A percentile compares a stretch with the other conserved stretches of the same genome.
Conservation (phyloP, 1,140 invertebrate species). For the Zophobas morio region DNA sequence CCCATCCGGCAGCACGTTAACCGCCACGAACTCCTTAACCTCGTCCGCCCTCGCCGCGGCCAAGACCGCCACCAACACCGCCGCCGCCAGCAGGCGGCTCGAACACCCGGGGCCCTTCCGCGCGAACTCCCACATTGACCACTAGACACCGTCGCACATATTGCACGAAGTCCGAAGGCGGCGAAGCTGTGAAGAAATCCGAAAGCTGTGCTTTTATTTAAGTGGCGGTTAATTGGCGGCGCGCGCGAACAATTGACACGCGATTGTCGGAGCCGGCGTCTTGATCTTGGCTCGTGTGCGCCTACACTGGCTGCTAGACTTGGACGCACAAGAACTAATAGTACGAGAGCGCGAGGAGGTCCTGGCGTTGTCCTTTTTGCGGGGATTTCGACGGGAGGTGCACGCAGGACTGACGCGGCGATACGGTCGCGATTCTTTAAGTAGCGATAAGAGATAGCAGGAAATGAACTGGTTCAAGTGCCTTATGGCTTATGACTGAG, state of each 20-base stretch:
- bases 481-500: too few species aligned
- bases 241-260: constrained; percentile 13
- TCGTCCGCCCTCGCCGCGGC: background rate
- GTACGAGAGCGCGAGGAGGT: background rate
- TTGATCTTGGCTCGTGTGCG: constrained; percentile 53
- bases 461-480: too few species aligned
- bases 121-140: constrained; percentile 55
- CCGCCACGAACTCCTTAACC: constrained; percentile 68
- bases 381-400: background rate
- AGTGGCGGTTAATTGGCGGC: constrained; percentile 18
- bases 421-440: background rate
- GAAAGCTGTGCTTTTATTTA: constrained; percentile 3
- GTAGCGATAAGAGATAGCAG: too few species aligned
- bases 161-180: background rate
- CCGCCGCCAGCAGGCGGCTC: constrained; percentile 58
- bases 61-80: constrained; percentile 16
- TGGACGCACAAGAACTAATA: constrained; percentile 11
- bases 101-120: constrained; percentile 55
- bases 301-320: constrained; percentile 42
- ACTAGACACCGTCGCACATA: background rate
- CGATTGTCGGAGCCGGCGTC: constrained; percentile 34
- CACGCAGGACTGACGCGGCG: too few species aligned
- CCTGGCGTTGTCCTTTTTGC: background rate
- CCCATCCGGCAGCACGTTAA: constrained; percentile 74
- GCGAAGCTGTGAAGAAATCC: background rate